Percentiles rank a stretch among this genome's conserved stretches.
Evolutionary conservation across 2,113 vertebrate species (phyloP).

Genomic region (Pantherophis guttatus): DNA sequence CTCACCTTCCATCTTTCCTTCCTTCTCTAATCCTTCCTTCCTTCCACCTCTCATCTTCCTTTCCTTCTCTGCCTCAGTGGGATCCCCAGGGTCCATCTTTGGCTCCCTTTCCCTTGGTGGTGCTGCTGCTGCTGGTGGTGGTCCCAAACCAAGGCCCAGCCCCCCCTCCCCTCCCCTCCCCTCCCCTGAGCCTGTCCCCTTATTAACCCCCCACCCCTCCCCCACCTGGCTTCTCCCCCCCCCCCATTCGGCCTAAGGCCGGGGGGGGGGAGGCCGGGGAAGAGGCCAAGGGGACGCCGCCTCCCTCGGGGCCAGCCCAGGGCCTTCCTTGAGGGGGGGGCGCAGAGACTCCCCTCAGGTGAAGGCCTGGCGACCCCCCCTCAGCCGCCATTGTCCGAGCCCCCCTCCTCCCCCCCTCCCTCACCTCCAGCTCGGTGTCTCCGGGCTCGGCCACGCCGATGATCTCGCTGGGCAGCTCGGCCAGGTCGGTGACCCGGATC

Average conservation of each 20-base stretch:
- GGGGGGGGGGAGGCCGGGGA: too few species aligned
- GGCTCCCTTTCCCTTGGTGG: background rate
- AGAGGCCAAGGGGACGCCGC: too few species aligned
- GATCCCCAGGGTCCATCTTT: background rate
- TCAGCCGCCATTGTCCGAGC: background rate
- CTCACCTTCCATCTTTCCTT: too few species aligned
- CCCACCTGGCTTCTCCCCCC: too few species aligned
- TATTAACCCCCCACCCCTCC: too few species aligned
- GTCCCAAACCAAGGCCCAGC: background rate
- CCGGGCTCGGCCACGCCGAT: slow-evolving; percentile 90
- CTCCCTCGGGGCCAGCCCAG: too few species aligned
- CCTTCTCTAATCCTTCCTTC: too few species aligned
- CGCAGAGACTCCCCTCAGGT: background rate
- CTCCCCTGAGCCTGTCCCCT: too few species aligned
- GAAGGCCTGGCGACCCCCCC: background rate
- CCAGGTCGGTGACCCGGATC: slow-evolving; percentile 96
- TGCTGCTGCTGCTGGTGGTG: too few species aligned
- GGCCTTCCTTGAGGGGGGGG: too few species aligned
- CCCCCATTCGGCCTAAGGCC: too few species aligned
- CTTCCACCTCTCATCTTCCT: too few species aligned
- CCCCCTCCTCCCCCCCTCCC: background rate
- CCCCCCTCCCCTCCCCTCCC: background rate
- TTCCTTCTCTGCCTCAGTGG: background rate
- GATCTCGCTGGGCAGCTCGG: slow-evolving; percentile 93
- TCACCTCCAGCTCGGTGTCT: slow-evolving; percentile 94